These are phyloP conservation scores for Pterocles orientalis DNA, from an alignment of 2,113 vertebrate genomes.

Conservation along the genomic window DNA sequence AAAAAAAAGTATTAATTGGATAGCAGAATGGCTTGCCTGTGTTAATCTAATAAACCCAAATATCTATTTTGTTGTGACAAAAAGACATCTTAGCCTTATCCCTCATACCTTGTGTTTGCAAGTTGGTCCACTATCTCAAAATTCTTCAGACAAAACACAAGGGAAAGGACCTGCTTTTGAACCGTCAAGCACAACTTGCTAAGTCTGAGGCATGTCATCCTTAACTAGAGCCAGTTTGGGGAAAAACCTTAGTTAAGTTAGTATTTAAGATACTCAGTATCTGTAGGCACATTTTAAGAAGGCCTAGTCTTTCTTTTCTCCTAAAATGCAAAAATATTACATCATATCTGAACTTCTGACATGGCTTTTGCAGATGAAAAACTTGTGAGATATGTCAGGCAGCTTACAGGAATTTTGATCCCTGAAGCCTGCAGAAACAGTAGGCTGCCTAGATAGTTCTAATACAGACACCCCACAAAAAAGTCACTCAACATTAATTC, in stretches of 20 bases:
- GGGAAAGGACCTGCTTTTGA: background rate
- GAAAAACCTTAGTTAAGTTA: background rate
- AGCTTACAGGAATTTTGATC: background rate
- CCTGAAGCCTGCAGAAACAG: background rate
- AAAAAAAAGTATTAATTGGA: background rate
- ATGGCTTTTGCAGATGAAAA: background rate
- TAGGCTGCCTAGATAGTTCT: background rate
- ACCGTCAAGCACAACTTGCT: background rate
- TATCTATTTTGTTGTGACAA: background rate
- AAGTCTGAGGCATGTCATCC: background rate
- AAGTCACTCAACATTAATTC: background rate
- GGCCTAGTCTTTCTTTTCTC: background rate
- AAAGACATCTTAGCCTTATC: background rate
- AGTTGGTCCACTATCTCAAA: background rate
- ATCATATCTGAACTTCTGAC: background rate
- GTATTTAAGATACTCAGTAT: background rate
- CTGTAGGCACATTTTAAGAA: background rate
- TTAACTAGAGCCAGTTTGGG: background rate
- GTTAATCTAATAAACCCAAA: background rate
- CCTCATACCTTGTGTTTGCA: background rate
- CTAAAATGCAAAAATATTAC: background rate
- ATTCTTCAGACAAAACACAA: background rate
- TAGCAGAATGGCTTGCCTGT: background rate
- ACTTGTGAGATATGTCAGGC: background rate
- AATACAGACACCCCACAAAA: background rate